phyloP scores from a whole-genome alignment of 2,888 invertebrate genomes.

The Eupithecia dodoneata region DNA sequence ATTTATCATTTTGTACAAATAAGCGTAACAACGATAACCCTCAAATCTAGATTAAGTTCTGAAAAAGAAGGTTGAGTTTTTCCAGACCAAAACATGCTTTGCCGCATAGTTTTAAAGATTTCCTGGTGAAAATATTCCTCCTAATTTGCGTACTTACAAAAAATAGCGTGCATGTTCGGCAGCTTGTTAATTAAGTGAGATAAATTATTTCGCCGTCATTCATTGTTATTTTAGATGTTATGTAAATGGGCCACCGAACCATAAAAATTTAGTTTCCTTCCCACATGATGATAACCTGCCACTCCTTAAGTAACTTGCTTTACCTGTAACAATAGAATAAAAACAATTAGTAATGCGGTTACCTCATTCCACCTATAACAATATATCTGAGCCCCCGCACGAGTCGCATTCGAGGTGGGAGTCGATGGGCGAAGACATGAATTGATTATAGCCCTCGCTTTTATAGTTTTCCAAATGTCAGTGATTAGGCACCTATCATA shows the following conservation, averaged over 20 bases:
- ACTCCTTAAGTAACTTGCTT: constrained; percentile 59
- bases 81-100: neutral
- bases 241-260: constrained; percentile 1
- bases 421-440: constrained; percentile 45
- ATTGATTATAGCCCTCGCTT: constrained; percentile 29
- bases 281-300: constrained; percentile 10
- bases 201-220: neutral
- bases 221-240: neutral
- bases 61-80: neutral
- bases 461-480: constrained; percentile 26
- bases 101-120: neutral
- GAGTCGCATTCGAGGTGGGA: constrained; percentile 71
- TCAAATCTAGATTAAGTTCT: neutral
- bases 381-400: constrained; percentile 76
- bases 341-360: constrained; percentile 75
- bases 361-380: constrained; percentile 69
- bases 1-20: neutral
- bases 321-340: constrained; percentile 79
- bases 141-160: neutral
- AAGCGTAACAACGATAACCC: neutral
- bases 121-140: neutral
- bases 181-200: neutral
- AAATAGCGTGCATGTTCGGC: neutral
- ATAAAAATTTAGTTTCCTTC: neutral
- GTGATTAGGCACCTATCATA: constrained; percentile 30